These are phyloP conservation scores for Pectinophora gossypiella DNA, from an alignment of 1,140 invertebrate species.

Conservation along the genomic window DNA sequence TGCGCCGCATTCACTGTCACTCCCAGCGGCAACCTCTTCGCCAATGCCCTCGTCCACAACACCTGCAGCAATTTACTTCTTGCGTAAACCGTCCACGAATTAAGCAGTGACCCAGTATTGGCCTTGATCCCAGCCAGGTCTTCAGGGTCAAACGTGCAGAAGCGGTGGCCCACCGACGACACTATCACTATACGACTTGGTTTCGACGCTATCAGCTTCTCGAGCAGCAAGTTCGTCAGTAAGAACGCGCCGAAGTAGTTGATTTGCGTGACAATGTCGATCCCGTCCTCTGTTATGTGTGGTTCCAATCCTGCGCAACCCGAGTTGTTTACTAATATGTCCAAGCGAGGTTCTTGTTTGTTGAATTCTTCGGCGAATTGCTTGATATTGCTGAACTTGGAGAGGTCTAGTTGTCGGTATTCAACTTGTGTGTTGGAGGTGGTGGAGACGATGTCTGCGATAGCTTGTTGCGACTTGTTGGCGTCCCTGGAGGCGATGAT, in stretches of 20 bases:
- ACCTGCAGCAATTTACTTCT: constrained; percentile 85
- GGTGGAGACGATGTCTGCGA: constrained; percentile 32
- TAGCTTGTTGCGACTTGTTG: constrained; percentile 69
- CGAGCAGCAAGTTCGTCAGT: constrained; percentile 78
- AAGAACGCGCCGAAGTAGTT: constrained; percentile 83
- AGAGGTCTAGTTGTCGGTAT: constrained; percentile 43
- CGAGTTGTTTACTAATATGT: constrained; percentile 86
- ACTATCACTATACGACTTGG: constrained; percentile 82
- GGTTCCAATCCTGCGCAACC: constrained; percentile 52
- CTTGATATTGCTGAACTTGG: constrained; percentile 37
- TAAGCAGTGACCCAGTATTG: not conserved
- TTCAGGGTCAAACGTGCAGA: constrained; percentile 75
- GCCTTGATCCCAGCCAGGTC: constrained; percentile 76
- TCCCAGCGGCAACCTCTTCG: constrained; percentile 72
- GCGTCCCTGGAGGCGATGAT: constrained; percentile 81
- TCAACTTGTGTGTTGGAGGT: constrained; percentile 43
- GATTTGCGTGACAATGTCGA: constrained; percentile 78
- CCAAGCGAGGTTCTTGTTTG: constrained; percentile 70
- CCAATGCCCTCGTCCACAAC: constrained; percentile 80
- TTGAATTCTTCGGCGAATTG: constrained; percentile 44
- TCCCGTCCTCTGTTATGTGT: constrained; percentile 76
- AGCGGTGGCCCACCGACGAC: constrained; percentile 77
- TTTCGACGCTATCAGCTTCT: constrained; percentile 59
- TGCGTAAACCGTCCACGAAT: constrained; percentile 62
- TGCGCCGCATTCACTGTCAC: constrained; percentile 77